These are phyloP conservation scores for Drosophila macrothrix DNA, from an alignment of 2,888 invertebrate species.

Conservation along the genomic window DNA sequence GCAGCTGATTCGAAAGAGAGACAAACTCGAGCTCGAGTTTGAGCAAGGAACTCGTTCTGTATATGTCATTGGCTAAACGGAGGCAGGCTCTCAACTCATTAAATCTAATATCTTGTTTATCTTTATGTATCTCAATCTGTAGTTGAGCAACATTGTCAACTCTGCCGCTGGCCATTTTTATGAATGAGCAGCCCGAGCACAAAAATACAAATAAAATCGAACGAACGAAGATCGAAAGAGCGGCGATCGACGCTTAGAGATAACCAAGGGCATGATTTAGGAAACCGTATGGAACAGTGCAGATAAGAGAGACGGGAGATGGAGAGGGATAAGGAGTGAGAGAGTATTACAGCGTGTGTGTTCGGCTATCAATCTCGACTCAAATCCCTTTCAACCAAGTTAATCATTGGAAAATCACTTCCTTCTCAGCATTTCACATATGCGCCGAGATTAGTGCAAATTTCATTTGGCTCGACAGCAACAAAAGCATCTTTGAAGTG, in stretches of 20 bases:
- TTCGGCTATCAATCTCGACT: constrained; percentile 47
- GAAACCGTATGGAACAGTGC: constrained; percentile 11
- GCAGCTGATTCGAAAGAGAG: constrained; percentile 17
- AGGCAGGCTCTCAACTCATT: constrained; percentile 64
- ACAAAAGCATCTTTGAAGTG: constrained; percentile 52
- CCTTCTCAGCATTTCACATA: constrained; percentile 70
- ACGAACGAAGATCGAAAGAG: constrained; percentile 34
- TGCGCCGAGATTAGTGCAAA: constrained; percentile 70
- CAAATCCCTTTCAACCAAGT: constrained; percentile 76
- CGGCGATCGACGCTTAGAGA: constrained; percentile 74
- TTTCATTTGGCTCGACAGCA: constrained; percentile 55
- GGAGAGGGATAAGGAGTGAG: constrained; percentile 12
- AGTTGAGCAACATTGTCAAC: constrained; percentile 78
- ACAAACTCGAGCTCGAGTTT: constrained; percentile 19
- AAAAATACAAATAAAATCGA: constrained; percentile 2
- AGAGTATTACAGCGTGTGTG: constrained; percentile 33
- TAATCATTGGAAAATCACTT: constrained; percentile 84
- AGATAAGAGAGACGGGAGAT: neutral
- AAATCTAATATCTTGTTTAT: constrained; percentile 75
- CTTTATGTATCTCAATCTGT: constrained; percentile 71
- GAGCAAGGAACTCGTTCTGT: constrained; percentile 26
- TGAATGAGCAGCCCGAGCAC: constrained; percentile 60
- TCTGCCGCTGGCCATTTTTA: constrained; percentile 63
- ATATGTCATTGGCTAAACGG: constrained; percentile 59
- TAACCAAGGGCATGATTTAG: constrained; percentile 47